Base-by-base conservation (phyloP, 1,140 invertebrate species). In the Archegozetes longisetosus region DNA sequence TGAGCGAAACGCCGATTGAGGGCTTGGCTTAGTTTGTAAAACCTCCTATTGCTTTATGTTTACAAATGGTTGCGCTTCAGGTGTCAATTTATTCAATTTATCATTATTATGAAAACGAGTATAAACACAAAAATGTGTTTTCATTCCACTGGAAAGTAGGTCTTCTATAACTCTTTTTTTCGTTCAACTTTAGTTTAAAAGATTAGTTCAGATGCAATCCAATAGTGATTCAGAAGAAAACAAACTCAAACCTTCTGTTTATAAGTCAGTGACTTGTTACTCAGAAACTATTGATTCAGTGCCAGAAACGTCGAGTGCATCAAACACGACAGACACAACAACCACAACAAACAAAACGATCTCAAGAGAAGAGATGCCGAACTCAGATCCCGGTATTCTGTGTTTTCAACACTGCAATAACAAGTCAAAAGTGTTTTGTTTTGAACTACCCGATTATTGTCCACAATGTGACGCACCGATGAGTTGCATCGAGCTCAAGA, bases 361-460 rank as follows among this genome's bases (percentile, higher is more conserved):
- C 32, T 40, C 32, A 40, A 6, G 6, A 6, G 17, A 17, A 40
- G 32, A 40, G 6, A 40, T 40, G 32, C 17, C 32, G 32, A 17
- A 17, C 17, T 9, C 17, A 40, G 83, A 85, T 79, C 82, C 83
- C 62, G 83, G 83, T 64, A 84, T 86, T 69, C 73, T 85, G 67
- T 86, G 84, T 75, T 84, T 84, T 73, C 81, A 85, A 73, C 85
- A 88, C 75, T 86, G 84, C 73, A 78, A 78, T 50, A 64, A 64
- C 55, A 51, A 67, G 14, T 76, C 79, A 55, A 84, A 85, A 77
- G 78, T 86, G 61, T 85, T 86, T 75, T 84, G 82, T 70, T 84
- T 85, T 66, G 71, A 75, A 58, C 75, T 86, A 63, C 83, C 84
- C 9, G 76, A 80, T 68, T 69, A 71, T 64, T 88, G 85, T 69